Base-by-base conservation (phyloP, 2,113 vertebrate species). In the Synchiropus splendidus region DNA sequence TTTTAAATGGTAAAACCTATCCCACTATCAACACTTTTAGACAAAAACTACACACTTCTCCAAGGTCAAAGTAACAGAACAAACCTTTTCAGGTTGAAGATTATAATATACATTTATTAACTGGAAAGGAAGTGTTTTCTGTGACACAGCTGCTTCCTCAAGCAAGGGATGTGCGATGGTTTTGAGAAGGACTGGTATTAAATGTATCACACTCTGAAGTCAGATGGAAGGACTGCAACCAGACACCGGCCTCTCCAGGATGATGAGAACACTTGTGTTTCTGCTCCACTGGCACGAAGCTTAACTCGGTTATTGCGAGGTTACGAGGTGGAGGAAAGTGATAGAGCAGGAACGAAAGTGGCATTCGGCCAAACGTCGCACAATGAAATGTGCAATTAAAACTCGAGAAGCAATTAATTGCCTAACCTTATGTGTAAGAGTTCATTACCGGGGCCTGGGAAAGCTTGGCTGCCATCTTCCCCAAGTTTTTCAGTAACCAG, bases 381-480 rank as follows among this genome's bases (percentile, higher is more conserved):
- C 69, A 67, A 61, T 27, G 21, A 27, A 63, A 43, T 5, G 13
- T 55, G 64, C 64, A 64, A 72, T 80, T 75, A 72, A 27, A 77
- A 70, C 62, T 46, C 45, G 33, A 53, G 47, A 57, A 42, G 58
- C 53, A 70, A 76, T 77, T 77, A 72, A 77, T 61, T 53, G 64
- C 52, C 38, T 18, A 46, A 72, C 64, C 51, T 52, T 70, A 61
- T 72, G 67, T 67, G 58, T 46, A 53, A 58, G 45, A 70, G 73
- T 71, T 81, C 74, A 72, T 72, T 69, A 70, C 47, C 18, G 37
- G 62, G 56, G 68, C 63, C 68, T 73, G 75, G 69, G 69, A 80
- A 82, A 78, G 32, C 46, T 21, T 42, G 48, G 39, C 21, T 35
- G 39, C 17, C 48, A 58, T 55, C 45, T 45, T 54, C 48, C 42